Percentiles rank a stretch among this genome's conserved stretches.
Evolutionary conservation across 2,888 invertebrate genomes (phyloP).

Genomic region (Pogonocherus hispidulus): DNA sequence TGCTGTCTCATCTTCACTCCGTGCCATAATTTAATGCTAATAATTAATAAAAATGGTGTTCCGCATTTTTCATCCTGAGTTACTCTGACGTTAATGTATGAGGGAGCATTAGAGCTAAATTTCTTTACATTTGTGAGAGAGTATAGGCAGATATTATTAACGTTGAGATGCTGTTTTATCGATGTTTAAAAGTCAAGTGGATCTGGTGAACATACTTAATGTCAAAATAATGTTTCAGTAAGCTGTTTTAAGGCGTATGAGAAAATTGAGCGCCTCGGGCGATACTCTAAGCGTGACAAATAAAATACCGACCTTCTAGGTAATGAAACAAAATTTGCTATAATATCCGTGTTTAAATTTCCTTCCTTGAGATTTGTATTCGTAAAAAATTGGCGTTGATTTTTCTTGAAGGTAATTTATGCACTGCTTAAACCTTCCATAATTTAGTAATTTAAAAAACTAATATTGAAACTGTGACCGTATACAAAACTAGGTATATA

Average conservation of each 20-base stretch:
- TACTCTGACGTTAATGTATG: constrained; percentile 26
- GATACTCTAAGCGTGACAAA: constrained; percentile 5
- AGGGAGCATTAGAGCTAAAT: constrained; percentile 8
- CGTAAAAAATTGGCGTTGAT: neutral
- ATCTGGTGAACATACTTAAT: constrained; percentile 17
- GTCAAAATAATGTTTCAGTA: constrained; percentile 24
- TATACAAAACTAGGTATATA: too few relatives aligned
- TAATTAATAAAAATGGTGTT: constrained; percentile 38
- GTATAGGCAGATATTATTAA: neutral
- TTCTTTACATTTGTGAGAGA: neutral
- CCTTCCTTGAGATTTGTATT: neutral
- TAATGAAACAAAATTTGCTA: neutral
- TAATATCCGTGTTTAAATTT: neutral
- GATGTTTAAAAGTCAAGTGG: constrained; percentile 17
- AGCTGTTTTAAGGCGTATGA: constrained; percentile 18
- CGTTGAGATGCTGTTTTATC: neutral
- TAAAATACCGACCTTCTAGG: neutral
- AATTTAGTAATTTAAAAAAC: too few relatives aligned
- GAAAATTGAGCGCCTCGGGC: constrained; percentile 1
- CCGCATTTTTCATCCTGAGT: constrained; percentile 18
- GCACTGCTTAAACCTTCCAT: too few relatives aligned
- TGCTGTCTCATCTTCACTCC: constrained; percentile 41
- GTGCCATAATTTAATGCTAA: constrained; percentile 32
- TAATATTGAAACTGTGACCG: too few relatives aligned
- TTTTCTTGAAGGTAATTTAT: neutral